Percentiles rank a stretch among this genome's conserved stretches.
Evolutionary conservation across 2,888 invertebrate species (phyloP).

Genomic region (Oithona nana): DNA sequence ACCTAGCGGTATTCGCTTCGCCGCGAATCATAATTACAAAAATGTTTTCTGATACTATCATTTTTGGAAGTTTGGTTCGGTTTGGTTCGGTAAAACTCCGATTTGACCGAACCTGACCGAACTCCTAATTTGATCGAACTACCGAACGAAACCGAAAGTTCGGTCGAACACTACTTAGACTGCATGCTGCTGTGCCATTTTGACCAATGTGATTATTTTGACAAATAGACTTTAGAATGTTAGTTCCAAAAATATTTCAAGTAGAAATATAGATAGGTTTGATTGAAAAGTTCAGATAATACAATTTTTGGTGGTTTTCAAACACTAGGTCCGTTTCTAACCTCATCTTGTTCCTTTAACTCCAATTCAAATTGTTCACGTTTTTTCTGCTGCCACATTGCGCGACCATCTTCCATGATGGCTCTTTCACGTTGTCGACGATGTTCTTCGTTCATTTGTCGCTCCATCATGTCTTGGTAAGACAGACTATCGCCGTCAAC

Average conservation of each 20-base stretch:
- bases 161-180: no score
- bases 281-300: no score
- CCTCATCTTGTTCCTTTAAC: conserved; percentile 10
- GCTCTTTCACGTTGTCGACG: conserved; percentile 11
- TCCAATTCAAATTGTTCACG: conserved; percentile 10
- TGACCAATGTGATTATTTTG: neutral
- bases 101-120: no score
- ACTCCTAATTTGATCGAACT: no score
- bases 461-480: conserved; percentile 17
- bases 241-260: neutral
- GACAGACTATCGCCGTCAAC: neutral
- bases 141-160: no score
- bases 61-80: no score
- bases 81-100: no score
- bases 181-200: no score
- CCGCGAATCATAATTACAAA: no score
- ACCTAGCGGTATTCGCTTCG: no score
- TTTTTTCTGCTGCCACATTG: conserved; percentile 14
- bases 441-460: conserved; percentile 1
- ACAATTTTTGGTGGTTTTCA: neutral
- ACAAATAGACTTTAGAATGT: neutral
- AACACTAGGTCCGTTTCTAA: neutral
- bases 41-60: no score
- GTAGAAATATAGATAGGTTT: no score
- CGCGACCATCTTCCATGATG: conserved; percentile 17